phyloP scores from a whole-genome alignment of 2,888 invertebrate genomes.

The Podotricha telesiphe region DNA sequence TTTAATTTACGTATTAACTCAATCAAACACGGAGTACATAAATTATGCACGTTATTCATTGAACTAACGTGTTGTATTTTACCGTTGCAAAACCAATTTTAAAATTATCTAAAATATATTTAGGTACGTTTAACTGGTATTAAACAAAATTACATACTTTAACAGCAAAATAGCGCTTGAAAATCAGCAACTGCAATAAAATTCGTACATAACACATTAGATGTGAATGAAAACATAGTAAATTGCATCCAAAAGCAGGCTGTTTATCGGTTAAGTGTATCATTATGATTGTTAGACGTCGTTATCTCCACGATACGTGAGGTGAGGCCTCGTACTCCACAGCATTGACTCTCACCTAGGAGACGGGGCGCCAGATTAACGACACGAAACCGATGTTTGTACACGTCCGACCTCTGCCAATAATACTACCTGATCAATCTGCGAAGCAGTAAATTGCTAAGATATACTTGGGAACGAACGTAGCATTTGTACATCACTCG shows the following conservation, averaged over 20 bases:
- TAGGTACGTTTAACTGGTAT: slow-evolving; percentile 33
- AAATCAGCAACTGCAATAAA: slow-evolving; percentile 39
- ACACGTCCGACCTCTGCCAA: slow-evolving; percentile 82
- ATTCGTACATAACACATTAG: slow-evolving; percentile 39
- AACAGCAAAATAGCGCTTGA: slow-evolving; percentile 33
- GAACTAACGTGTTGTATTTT: neutral
- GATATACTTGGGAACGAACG: slow-evolving; percentile 75
- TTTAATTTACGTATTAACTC: too few species aligned
- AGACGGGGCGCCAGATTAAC: slow-evolving; percentile 72
- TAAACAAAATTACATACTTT: slow-evolving; percentile 40
- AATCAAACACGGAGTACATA: too few species aligned
- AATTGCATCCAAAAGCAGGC: slow-evolving; percentile 43
- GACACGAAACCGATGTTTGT: slow-evolving; percentile 82
- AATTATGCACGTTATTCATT: slow-evolving; percentile 12
- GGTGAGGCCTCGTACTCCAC: slow-evolving; percentile 59
- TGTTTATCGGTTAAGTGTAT: slow-evolving; percentile 55
- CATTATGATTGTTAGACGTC: slow-evolving; percentile 70
- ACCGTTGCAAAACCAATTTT: neutral
- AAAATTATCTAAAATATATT: slow-evolving; percentile 17
- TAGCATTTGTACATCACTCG: slow-evolving; percentile 65
- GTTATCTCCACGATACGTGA: slow-evolving; percentile 75
- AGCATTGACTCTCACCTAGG: slow-evolving; percentile 71
- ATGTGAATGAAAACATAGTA: slow-evolving; percentile 43
- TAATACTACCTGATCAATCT: slow-evolving; percentile 80
- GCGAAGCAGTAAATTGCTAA: slow-evolving; percentile 76